Percentiles rank a stretch among this genome's conserved stretches.
phyloP scores from a whole-genome alignment of 2,113 vertebrate species.

The Athene noctua region DNA sequence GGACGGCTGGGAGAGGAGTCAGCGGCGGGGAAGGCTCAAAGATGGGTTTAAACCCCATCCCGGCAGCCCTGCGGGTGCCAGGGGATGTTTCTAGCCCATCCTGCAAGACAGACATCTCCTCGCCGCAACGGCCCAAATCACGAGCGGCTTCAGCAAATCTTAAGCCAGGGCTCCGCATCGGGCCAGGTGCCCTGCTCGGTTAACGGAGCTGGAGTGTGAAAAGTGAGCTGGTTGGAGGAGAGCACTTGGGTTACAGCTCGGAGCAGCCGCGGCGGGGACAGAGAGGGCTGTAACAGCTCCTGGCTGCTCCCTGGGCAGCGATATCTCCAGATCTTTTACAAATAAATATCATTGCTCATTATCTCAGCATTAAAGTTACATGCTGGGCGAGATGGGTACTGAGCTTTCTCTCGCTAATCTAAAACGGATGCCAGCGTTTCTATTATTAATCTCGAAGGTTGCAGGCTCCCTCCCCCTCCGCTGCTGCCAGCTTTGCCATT shows the following conservation, averaged over 20 bases:
- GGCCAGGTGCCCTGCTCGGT: not conserved
- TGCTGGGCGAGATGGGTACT: conserved; percentile 44
- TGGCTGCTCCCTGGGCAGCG: conserved; percentile 11
- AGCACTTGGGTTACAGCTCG: not conserved
- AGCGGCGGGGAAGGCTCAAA: not conserved
- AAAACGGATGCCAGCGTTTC: conserved; percentile 43
- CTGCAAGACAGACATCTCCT: not conserved
- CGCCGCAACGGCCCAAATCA: not conserved
- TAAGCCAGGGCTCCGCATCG: not conserved
- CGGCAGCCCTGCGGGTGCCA: not conserved
- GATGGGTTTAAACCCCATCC: not conserved
- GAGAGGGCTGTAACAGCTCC: conserved; percentile 13
- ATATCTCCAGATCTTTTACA: conserved; percentile 68
- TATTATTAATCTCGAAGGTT: conserved; percentile 26
- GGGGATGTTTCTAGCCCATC: not conserved
- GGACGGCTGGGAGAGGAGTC: not conserved
- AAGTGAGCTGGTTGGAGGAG: not conserved
- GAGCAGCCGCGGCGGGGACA: not conserved
- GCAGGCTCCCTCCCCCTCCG: not conserved
- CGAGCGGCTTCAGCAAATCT: conserved; percentile 12
- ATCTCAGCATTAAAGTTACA: conserved; percentile 59
- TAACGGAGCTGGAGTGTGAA: not conserved
- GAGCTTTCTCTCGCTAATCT: conserved; percentile 53
- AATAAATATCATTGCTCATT: conserved; percentile 65
- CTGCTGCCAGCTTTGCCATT: not conserved